Evolutionary conservation across 1,140 invertebrate genomes (phyloP).

Genomic region (Macrobrachium rosenbergii): DNA sequence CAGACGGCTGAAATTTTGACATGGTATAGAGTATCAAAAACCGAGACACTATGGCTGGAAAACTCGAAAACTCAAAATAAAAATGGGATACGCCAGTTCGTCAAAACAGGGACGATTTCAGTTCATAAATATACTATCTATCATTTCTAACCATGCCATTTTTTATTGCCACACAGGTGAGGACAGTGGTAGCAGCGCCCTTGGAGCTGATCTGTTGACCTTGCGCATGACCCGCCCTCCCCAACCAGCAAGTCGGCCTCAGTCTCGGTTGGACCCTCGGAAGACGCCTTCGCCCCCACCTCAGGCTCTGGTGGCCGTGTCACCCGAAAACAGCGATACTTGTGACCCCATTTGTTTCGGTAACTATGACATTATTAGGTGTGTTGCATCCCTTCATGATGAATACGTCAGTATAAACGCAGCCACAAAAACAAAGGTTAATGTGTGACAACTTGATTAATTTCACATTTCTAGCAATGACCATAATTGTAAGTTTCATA

Average conservation of each 20-base stretch:
- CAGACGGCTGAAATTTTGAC: too few relatives aligned
- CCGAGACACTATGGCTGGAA: too few relatives aligned
- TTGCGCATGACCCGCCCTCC: conserved; percentile 33
- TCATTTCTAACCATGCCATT: too few relatives aligned
- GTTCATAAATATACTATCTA: too few relatives aligned
- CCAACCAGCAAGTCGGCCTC: not conserved
- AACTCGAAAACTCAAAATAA: too few relatives aligned
- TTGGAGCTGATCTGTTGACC: conserved; percentile 29
- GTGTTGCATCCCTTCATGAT: too few relatives aligned
- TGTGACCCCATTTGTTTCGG: conserved; percentile 35
- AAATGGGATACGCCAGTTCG: too few relatives aligned
- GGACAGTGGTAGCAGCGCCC: conserved; percentile 31
- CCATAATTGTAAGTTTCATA: too few relatives aligned
- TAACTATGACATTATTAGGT: not conserved
- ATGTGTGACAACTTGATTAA: too few relatives aligned
- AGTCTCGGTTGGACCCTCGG: not conserved
- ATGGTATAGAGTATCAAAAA: too few relatives aligned
- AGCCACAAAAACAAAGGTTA: not conserved
- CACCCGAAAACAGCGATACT: not conserved
- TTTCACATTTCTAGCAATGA: too few relatives aligned
- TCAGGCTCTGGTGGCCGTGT: not conserved
- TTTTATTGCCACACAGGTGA: conserved; percentile 10
- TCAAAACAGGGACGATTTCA: too few relatives aligned
- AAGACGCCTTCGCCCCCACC: not conserved
- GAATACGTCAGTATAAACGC: not conserved